Percentiles rank a stretch among this genome's conserved stretches.
phyloP scores from a whole-genome alignment of 2,888 invertebrate species.

The Lepidochitona cinerea region DNA sequence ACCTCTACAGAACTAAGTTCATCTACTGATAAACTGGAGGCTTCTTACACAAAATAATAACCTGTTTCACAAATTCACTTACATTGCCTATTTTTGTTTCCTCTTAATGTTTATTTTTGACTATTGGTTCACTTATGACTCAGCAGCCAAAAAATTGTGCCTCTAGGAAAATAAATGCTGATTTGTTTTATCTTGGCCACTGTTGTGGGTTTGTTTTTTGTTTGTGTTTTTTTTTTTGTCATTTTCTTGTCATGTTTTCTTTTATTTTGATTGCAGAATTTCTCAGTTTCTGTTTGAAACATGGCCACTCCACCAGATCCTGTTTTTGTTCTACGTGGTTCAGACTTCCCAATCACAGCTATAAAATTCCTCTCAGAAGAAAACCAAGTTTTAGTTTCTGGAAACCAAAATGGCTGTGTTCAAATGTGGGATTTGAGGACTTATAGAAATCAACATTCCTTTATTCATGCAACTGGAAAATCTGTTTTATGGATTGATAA shows the following conservation, averaged over 20 bases:
- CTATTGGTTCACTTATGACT: no score
- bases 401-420: slow-evolving; percentile 43
- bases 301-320: slow-evolving; percentile 37
- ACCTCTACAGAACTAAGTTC: no score
- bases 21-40: no score
- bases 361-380: slow-evolving; percentile 25
- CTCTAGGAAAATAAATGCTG: no score
- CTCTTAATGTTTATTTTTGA: no score
- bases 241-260: background rate
- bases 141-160: no score
- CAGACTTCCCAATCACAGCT: slow-evolving; percentile 38
- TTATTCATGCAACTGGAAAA: slow-evolving; percentile 27
- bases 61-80: no score
- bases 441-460: slow-evolving; percentile 24
- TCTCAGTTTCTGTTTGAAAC: background rate
- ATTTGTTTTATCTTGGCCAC: no score
- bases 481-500: slow-evolving; percentile 45
- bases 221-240: no score
- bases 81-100: no score
- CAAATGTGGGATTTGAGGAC: slow-evolving; percentile 42
- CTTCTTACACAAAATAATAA: no score
- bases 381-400: slow-evolving; percentile 34
- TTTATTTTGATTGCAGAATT: background rate
- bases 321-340: slow-evolving; percentile 35
- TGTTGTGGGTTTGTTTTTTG: no score